phyloP scores from a whole-genome alignment of 2,888 invertebrate species.

The Phlogophora meticulosa region DNA sequence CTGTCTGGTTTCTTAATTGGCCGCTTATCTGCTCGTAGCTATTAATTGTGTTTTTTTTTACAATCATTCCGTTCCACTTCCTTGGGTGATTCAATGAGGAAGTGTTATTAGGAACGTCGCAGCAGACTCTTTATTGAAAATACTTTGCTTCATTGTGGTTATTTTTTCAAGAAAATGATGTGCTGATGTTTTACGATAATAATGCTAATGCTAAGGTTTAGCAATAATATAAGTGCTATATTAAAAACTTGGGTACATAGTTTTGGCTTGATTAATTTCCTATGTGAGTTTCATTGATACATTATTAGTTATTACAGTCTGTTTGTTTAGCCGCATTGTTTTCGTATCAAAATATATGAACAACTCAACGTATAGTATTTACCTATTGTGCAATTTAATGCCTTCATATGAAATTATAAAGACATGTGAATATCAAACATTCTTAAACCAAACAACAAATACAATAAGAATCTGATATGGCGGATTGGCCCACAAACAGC shows the following conservation, averaged over 20 bases:
- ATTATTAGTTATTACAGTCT: no score
- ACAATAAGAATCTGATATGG: not conserved
- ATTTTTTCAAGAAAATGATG: not conserved
- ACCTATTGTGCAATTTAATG: not conserved
- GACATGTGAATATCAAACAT: not conserved
- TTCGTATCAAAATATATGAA: not conserved
- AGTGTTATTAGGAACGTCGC: slow-evolving; percentile 44
- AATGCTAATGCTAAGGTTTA: no score
- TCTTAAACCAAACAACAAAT: not conserved
- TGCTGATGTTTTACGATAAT: no score
- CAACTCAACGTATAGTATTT: not conserved
- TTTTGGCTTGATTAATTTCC: not conserved
- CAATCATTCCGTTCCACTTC: slow-evolving; percentile 65
- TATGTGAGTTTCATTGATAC: not conserved
- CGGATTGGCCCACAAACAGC: not conserved
- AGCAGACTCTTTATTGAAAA: slow-evolving; percentile 9
- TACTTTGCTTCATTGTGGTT: not conserved
- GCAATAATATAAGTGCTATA: no score
- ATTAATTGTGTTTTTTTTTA: slow-evolving; percentile 68
- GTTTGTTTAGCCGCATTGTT: not conserved
- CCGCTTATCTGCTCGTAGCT: slow-evolving; percentile 59
- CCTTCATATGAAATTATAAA: not conserved
- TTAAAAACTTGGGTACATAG: not conserved
- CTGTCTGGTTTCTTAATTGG: slow-evolving; percentile 71
- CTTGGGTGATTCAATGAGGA: slow-evolving; percentile 56